Base-by-base conservation (phyloP, 2,888 invertebrate species). In the Cataglyphis albicans region DNA sequence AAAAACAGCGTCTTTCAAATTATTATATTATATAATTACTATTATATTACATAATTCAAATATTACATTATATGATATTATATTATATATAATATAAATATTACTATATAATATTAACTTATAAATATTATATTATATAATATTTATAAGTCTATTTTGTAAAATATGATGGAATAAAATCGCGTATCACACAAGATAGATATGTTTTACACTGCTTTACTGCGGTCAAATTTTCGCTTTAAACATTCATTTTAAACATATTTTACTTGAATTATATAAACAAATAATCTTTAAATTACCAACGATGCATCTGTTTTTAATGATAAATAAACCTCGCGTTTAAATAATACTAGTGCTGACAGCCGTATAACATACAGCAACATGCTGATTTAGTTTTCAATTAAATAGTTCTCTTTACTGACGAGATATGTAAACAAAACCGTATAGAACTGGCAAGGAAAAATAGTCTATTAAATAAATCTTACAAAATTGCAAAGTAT, bases 331-430 rank as follows among this genome's bases (percentile, higher is more conserved):
- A 88, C 61, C 44, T 52, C 48, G 64, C 29, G 15, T 32, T 52
- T 74, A 70, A 81, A 68, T 81, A 85, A 88, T 84, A n/a, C 9
- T 86, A 88, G 85, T 81, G 67, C 85, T 68, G 74, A 70, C 64
- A 59, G 76, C 67, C 41, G 41, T 67, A 81, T 78, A 74, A 86
- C 63, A 29, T 41, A 64, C 57, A 74, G 75, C 80, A 84, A 80
- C 72, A 64, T 55, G 85, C 82, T 83, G 84, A 87, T 86, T 87
- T 82, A 82, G 82, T 85, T 88, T 68, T 84, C 57, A 61, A 55
- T 61, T 70, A 78, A 82, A 78, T 35, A 59, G 38, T 74, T 68
- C 55, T 72, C 78, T 81, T 84, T 81, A 78, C 64, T 65, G 59
- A 21, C 35, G 44, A 59, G 48, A 21, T 44, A 38, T 72, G 35